These are phyloP conservation scores for fruit fly (Drosophila melanogaster) DNA, from an alignment of 1,140 invertebrate species.

Conservation along the genomic window Release_6_plus_ISO1_MT NC_004354.4:17805501-17806000, in stretches of 20 bases:
- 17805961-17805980: conserved; percentile 36
- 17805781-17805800: conserved; percentile 40
- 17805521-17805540: background rate
- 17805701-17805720: background rate
- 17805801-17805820: conserved; percentile 32
- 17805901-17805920: conserved; percentile 6
- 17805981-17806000: conserved; percentile 33
- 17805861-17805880: conserved; percentile 32
- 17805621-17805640: conserved; percentile 1
- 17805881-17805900: conserved; percentile 60
- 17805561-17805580: background rate
- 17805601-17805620: background rate
- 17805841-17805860: conserved; percentile 29
- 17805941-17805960: conserved; percentile 5
- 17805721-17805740: background rate
- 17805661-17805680: background rate
- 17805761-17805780: conserved; percentile 40
- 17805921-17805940: background rate
- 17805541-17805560: background rate
- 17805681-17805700: conserved; percentile 16
- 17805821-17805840: conserved; percentile 22
- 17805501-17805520: background rate
- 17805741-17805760: conserved; percentile 12
- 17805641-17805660: conserved; percentile 9
- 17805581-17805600: background rate